Evolutionary conservation across 2,113 vertebrate species (phyloP), one percentile per base, ranked within the genome.

Genomic region (Melanostigma gelatinosum): DNA sequence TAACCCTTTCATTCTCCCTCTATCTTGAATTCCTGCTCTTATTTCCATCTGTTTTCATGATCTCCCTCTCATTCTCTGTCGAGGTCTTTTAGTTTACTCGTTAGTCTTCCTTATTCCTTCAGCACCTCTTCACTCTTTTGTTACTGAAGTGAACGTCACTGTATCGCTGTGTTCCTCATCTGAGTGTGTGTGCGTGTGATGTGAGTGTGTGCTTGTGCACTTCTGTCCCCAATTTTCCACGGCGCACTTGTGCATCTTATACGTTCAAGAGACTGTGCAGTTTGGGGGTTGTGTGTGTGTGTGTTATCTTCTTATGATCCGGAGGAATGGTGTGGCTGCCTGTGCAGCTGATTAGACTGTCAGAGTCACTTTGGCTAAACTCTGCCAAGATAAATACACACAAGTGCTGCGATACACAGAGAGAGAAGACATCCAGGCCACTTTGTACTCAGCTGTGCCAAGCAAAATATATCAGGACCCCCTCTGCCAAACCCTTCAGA

Each of bases 381-480:
- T 65, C 46, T 81, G 86, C 89, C 89, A 92, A 90, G 74, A 86
- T 46, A 89, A 93, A 91, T 66, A 90, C 72, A 75, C 62, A 77
- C 27, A 32, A 82, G 69, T 34, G 69, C 85, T 71, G 42, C 10
- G 18, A 79, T 52, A 72, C 57, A 73, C 44, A 69, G 27, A 46
- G 0, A 74, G 15, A 69, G 71, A 72, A 74, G 62, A 83, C 57
- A 81, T 67, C n/a, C 60, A 79, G 80, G 69, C 72, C 85, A 82
- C 83, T 80, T 79, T 70, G 74, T 72, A 44, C 46, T 61, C 27
- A 10, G 61, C 69, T 67, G 68, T 75, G 89, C 87, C 79, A 92
- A 91, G n/a, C 54, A 79, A 82, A 88, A 87, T 66, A 85, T 57
- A 72, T 57, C 18, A 48, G 16, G 50, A 80, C 20, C 74, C 76